These are phyloP conservation scores for Girardinichthys multiradiatus DNA, from an alignment of 2,113 vertebrate genomes.

Conservation along the genomic window DNA sequence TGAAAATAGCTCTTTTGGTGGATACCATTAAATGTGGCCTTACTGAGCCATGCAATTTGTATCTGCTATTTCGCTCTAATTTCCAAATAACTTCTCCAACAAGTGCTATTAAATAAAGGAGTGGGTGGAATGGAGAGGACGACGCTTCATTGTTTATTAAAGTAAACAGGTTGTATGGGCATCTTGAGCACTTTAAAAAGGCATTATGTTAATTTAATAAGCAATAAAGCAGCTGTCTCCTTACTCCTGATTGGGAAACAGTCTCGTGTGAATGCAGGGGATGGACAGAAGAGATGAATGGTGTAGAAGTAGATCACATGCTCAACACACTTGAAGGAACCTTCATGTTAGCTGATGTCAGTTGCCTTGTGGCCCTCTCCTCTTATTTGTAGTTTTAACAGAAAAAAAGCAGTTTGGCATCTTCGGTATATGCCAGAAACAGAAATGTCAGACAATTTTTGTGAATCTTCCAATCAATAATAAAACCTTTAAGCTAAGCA, in stretches of 20 bases:
- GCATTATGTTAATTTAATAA: conserved; percentile 1
- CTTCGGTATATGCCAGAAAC: too few species aligned
- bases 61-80: neutral
- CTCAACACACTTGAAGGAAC: neutral
- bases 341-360: neutral
- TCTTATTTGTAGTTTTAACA: too few species aligned
- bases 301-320: neutral
- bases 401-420: too few species aligned
- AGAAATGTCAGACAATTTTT: too few species aligned
- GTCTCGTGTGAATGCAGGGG: neutral
- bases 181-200: neutral
- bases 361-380: too few species aligned
- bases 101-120: neutral
- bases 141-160: neutral
- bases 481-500: too few species aligned
- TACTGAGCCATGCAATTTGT: neutral
- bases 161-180: neutral
- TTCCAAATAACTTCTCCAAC: neutral
- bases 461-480: too few species aligned
- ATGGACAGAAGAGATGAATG: neutral
- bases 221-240: neutral
- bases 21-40: conserved; percentile 9
- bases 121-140: neutral
- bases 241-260: neutral
- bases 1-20: conserved; percentile 26